phyloP scores from a whole-genome alignment of 1,140 invertebrate species.

The Hyles vespertilio region DNA sequence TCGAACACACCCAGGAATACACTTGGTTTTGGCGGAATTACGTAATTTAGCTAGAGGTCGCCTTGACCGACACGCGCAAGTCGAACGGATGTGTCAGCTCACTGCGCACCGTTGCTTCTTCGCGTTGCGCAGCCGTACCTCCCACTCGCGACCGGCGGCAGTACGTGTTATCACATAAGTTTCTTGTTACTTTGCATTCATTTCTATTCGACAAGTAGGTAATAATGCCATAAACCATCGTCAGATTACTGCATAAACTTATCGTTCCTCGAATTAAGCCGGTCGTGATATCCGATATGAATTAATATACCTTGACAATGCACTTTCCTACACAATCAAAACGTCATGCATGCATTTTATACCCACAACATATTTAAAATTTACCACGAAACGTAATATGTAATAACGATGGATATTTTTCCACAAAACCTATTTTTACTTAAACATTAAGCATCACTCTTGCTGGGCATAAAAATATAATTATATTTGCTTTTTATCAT shows the following conservation, averaged over 20 bases:
- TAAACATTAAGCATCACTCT: no score
- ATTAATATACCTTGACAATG: slow-evolving; percentile 3
- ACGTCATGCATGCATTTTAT: background rate
- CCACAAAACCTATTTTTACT: no score
- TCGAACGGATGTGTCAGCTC: slow-evolving; percentile 64
- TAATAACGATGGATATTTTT: no score
- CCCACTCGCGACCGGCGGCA: slow-evolving; percentile 50
- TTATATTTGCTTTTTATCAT: no score
- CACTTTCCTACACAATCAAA: background rate
- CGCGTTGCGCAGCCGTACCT: slow-evolving; percentile 58
- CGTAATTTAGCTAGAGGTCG: slow-evolving; percentile 71
- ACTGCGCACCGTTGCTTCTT: slow-evolving; percentile 62
- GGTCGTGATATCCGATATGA: slow-evolving; percentile 21
- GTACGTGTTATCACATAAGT: slow-evolving; percentile 56
- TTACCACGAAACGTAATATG: no score
- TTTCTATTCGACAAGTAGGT: slow-evolving; percentile 43
- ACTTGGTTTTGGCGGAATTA: slow-evolving; percentile 65
- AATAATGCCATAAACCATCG: slow-evolving; percentile 36
- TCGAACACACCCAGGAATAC: slow-evolving; percentile 62
- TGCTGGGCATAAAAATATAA: no score
- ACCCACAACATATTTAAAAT: no score
- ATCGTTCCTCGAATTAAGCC: slow-evolving; percentile 37
- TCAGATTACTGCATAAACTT: slow-evolving; percentile 52
- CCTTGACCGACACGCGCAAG: slow-evolving; percentile 66
- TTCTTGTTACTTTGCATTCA: slow-evolving; percentile 67